Evolutionary conservation across 2,797 vertebrate genomes (phyloP).

Genomic region (Tadarida brasiliensis): DNA sequence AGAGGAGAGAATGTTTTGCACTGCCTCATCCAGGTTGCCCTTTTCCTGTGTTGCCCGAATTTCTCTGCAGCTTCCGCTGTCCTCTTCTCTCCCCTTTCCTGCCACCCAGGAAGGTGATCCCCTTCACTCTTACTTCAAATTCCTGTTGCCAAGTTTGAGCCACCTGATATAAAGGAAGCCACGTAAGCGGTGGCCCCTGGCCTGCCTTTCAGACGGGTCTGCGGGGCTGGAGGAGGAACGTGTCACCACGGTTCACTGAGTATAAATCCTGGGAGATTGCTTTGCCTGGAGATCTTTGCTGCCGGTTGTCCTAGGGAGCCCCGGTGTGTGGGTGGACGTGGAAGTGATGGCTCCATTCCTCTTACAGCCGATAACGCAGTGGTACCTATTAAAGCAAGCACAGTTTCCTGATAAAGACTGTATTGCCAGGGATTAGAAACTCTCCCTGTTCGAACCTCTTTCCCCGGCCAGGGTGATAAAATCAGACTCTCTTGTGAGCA

Average conservation of each 20-base stretch:
- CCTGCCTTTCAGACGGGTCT: background rate
- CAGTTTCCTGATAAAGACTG: background rate
- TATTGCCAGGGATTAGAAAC: conserved; percentile 32
- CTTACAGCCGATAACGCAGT: background rate
- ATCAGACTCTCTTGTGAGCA: background rate
- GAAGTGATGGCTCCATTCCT: conserved; percentile 15
- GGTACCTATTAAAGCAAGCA: conserved; percentile 15
- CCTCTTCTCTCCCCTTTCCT: conserved; percentile 28
- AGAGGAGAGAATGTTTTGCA: background rate
- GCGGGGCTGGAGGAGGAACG: background rate
- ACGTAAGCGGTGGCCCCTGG: background rate
- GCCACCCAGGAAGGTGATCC: background rate
- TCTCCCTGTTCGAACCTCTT: background rate
- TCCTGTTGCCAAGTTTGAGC: background rate
- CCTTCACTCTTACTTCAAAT: conserved; percentile 20
- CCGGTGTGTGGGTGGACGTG: background rate
- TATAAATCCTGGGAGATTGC: conserved; percentile 33
- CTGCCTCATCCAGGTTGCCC: background rate
- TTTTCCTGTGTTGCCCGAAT: background rate
- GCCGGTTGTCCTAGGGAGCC: background rate
- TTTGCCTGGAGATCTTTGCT: conserved; percentile 26
- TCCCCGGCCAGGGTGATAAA: background rate
- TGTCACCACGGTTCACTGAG: background rate
- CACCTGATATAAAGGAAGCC: background rate
- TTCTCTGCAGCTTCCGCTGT: background rate